Conservation (phyloP, 2,797 vertebrate genomes). For the Sebastes vulpes region DNA sequence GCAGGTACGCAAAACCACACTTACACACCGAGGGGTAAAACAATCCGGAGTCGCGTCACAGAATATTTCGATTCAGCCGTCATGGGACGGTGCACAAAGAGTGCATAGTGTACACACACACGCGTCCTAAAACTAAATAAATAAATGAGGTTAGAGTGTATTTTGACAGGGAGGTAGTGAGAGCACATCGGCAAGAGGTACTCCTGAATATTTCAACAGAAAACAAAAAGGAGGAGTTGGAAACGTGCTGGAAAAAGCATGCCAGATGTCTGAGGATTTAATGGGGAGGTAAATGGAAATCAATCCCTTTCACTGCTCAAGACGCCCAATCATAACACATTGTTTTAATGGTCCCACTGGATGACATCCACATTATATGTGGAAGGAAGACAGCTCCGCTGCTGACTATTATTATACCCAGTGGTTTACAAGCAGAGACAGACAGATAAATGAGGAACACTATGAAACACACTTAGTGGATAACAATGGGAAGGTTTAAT, state of each 20-base stretch:
- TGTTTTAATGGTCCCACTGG: slow-evolving; percentile 82
- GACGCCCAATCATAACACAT: slow-evolving; percentile 84
- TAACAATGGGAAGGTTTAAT: slow-evolving; percentile 45
- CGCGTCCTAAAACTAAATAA: slow-evolving; percentile 36
- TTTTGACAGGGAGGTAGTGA: slow-evolving; percentile 83
- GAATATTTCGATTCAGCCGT: slow-evolving; percentile 64
- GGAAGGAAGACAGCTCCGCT: slow-evolving; percentile 58
- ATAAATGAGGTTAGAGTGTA: slow-evolving; percentile 72
- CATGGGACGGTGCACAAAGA: slow-evolving; percentile 28
- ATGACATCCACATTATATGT: slow-evolving; percentile 65
- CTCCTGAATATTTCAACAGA: slow-evolving; percentile 89
- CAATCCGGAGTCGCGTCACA: slow-evolving; percentile 44
- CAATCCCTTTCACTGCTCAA: slow-evolving; percentile 84
- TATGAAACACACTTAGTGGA: slow-evolving; percentile 31
- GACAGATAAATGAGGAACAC: slow-evolving; percentile 52
- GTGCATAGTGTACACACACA: slow-evolving; percentile 6
- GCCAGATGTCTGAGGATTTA: slow-evolving; percentile 89
- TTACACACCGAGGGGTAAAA: slow-evolving; percentile 32
- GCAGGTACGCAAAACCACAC: slow-evolving; percentile 12
- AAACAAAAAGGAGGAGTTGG: slow-evolving; percentile 75
- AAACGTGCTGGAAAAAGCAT: slow-evolving; percentile 60
- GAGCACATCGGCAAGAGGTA: slow-evolving; percentile 52
- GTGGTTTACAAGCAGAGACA: slow-evolving; percentile 54
- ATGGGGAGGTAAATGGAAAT: slow-evolving; percentile 88
- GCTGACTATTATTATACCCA: slow-evolving; percentile 69